These are phyloP conservation scores for Megaceryle alcyon DNA, from an alignment of 2,797 vertebrate genomes.

Conservation along the genomic window DNA sequence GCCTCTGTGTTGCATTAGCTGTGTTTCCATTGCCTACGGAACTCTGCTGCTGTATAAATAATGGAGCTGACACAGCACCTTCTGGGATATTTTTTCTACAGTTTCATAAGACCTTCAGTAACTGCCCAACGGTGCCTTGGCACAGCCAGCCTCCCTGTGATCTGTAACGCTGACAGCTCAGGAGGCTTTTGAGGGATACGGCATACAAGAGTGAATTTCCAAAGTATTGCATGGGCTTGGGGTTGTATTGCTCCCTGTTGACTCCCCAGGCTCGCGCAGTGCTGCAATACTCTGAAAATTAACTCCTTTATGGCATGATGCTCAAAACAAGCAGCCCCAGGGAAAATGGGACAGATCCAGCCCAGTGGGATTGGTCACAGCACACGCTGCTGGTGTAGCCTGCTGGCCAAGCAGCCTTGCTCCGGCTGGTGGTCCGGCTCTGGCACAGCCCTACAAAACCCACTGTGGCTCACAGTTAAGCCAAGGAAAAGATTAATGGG, in stretches of 20 bases:
- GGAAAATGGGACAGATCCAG: background rate
- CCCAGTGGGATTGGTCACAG: background rate
- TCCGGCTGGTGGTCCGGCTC: background rate
- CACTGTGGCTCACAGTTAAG: background rate
- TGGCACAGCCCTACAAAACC: background rate
- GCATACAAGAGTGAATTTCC: background rate
- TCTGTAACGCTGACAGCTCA: background rate
- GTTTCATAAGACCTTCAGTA: slow-evolving; percentile 15
- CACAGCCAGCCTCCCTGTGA: background rate
- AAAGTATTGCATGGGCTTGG: slow-evolving; percentile 27
- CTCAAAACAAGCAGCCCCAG: background rate
- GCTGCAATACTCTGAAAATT: slow-evolving; percentile 5
- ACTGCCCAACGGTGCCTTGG: background rate
- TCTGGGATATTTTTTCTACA: slow-evolving; percentile 33
- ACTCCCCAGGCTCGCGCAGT: background rate
- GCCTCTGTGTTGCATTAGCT: background rate
- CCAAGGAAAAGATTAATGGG: slow-evolving; percentile 20
- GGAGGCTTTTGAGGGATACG: background rate
- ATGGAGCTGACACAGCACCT: slow-evolving; percentile 42
- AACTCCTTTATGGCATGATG: background rate
- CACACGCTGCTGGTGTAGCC: background rate
- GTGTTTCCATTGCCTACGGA: background rate
- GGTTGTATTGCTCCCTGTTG: slow-evolving; percentile 47
- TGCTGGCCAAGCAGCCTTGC: background rate
- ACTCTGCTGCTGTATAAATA: slow-evolving; percentile 21